Evolutionary conservation across 1,140 invertebrate species (phyloP).

Genomic region (Sitophilus oryzae): DNA sequence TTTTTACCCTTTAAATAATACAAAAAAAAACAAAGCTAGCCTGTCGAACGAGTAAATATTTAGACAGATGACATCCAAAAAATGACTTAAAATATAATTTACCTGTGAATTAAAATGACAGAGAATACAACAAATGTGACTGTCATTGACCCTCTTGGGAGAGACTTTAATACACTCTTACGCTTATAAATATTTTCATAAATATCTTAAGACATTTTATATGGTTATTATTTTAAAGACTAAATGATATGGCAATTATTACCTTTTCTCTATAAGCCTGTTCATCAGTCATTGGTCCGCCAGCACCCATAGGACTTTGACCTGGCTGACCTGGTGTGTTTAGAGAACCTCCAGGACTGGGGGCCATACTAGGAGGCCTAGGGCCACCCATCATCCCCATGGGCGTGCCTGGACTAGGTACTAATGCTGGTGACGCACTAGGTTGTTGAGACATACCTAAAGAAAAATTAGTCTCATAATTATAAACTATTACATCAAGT

Average conservation of each 20-base stretch:
- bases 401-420: constrained; percentile 62
- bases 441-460: constrained; percentile 46
- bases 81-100: no score
- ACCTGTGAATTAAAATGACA: no score
- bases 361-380: constrained; percentile 58
- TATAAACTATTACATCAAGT: no score
- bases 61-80: no score
- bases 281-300: constrained; percentile 60
- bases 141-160: no score
- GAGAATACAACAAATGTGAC: no score
- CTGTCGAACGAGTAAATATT: no score
- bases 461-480: not conserved
- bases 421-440: constrained; percentile 62
- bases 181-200: not conserved
- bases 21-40: no score
- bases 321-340: constrained; percentile 73
- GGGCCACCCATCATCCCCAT: constrained; percentile 49
- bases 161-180: no score
- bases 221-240: not conserved
- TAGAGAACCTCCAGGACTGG: constrained; percentile 73
- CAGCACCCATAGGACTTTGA: constrained; percentile 58
- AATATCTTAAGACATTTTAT: not conserved
- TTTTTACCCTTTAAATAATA: no score
- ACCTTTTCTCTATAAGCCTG: constrained; percentile 88
- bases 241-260: no score